Evolutionary conservation across 2,888 invertebrate genomes (phyloP).

Genomic region (Rhamnusium bicolor): DNA sequence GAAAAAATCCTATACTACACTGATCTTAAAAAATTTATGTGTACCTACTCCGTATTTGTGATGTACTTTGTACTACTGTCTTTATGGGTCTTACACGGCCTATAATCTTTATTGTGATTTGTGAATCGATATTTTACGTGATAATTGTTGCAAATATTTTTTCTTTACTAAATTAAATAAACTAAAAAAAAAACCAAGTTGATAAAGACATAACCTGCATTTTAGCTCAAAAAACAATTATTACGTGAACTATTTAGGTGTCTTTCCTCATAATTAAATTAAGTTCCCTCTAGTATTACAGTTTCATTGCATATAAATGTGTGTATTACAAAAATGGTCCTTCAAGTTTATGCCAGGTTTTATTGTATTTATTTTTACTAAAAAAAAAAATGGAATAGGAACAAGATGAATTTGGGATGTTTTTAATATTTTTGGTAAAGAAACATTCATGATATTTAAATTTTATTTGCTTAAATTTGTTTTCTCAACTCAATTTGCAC

Average conservation of each 20-base stretch:
- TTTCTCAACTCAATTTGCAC: no score
- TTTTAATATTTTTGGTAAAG: no score
- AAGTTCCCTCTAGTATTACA: constrained; percentile 36
- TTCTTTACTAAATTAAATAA: background rate
- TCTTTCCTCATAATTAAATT: constrained; percentile 29
- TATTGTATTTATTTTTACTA: constrained; percentile 13
- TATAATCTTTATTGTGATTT: constrained; percentile 27
- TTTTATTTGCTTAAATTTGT: no score
- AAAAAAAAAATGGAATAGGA: background rate
- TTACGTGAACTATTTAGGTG: constrained; percentile 30
- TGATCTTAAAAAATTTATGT: constrained; percentile 1
- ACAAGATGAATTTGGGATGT: background rate
- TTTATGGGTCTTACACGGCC: constrained; percentile 17
- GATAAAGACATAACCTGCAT: background rate
- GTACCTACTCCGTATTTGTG: constrained; percentile 26
- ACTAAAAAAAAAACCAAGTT: background rate
- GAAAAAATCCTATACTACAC: background rate
- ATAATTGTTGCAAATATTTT: constrained; percentile 14
- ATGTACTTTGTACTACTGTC: constrained; percentile 24
- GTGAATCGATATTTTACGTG: constrained; percentile 26
- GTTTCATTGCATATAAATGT: constrained; percentile 34
- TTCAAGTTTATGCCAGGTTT: constrained; percentile 20
- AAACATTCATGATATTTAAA: no score
- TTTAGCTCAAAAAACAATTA: constrained; percentile 23
- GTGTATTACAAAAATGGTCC: constrained; percentile 26